Conservation (phyloP, 2,888 invertebrate species). For the Pyrgus malvae region DNA sequence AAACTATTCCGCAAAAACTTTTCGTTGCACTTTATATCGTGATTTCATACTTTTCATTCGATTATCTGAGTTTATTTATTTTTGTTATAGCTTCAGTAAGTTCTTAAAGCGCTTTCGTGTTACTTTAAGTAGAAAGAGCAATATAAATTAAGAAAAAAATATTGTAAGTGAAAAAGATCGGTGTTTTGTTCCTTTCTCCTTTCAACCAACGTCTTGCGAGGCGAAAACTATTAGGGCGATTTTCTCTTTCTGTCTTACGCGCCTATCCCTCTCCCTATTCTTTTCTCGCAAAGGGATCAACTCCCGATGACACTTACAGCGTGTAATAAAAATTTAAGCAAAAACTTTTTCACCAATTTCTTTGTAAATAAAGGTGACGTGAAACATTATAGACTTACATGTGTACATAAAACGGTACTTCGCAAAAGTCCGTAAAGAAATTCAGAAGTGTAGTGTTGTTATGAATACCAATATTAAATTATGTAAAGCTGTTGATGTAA, state of each 20-base stretch:
- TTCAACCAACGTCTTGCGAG: constrained; percentile 42
- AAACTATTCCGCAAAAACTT: constrained; percentile 18
- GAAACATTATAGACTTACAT: too few relatives aligned
- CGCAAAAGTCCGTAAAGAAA: too few relatives aligned
- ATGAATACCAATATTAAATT: constrained; percentile 1
- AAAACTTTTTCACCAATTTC: neutral
- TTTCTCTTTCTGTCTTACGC: constrained; percentile 54
- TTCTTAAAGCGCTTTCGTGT: neutral
- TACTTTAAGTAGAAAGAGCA: neutral
- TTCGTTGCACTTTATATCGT: constrained; percentile 8
- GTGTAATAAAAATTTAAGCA: constrained; percentile 15
- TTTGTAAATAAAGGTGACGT: neutral
- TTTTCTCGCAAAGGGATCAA: constrained; percentile 37
- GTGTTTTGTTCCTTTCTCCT: constrained; percentile 51
- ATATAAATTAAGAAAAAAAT: too few relatives aligned
- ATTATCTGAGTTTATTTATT: constrained; percentile 23
- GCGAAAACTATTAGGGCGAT: constrained; percentile 43
- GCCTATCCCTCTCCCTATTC: constrained; percentile 41
- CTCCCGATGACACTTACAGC: constrained; percentile 31
- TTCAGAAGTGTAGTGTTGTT: neutral
- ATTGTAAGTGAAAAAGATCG: neutral
- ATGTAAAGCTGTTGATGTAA: neutral
- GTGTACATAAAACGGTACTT: too few relatives aligned
- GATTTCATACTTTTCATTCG: constrained; percentile 9
- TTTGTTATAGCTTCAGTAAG: neutral